Conservation (phyloP, 2,888 invertebrate species). For the Standfussiana lucernea region DNA sequence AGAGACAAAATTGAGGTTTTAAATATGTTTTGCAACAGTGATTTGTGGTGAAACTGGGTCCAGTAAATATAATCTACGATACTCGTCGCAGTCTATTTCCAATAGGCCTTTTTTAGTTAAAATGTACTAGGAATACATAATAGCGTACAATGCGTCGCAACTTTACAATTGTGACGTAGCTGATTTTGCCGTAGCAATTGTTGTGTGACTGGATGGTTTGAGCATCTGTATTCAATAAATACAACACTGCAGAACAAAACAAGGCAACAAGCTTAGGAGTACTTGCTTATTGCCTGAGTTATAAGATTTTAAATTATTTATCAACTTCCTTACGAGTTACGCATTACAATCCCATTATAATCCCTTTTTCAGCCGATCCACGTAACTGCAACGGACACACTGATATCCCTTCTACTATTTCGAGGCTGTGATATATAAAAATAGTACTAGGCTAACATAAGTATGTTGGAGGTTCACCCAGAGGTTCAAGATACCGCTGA, state of each 20-base stretch:
- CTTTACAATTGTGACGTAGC: not conserved
- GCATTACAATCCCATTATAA: no score
- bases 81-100: not conserved
- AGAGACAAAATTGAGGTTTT: not conserved
- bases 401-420: conserved; percentile 39
- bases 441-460: not conserved
- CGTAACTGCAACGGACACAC: conserved; percentile 34
- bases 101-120: not conserved
- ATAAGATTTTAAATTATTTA: not conserved
- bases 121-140: conserved; percentile 22
- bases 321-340: not conserved
- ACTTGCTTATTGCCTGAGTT: not conserved
- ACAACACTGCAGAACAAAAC: not conserved
- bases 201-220: not conserved
- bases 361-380: conserved; percentile 32
- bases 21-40: not conserved
- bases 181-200: not conserved
- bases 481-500: conserved; percentile 18
- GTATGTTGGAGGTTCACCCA: conserved; percentile 1
- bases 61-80: not conserved
- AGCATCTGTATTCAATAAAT: not conserved
- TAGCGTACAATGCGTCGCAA: not conserved
- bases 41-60: not conserved
- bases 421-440: conserved; percentile 47
- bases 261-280: not conserved